Evolutionary conservation across 2,888 invertebrate genomes (phyloP).

Genomic region (Trichopria drosophilae): DNA sequence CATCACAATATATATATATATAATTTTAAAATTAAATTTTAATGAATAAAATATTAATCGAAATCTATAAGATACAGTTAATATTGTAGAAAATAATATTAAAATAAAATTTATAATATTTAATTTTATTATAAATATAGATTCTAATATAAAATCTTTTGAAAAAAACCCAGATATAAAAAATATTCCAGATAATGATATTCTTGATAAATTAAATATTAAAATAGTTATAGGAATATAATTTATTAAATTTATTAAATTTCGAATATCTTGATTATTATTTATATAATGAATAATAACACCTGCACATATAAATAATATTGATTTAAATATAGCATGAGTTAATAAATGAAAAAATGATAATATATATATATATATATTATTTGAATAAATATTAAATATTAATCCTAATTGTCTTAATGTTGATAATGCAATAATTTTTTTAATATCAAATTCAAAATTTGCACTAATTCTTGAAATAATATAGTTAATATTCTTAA

Average conservation of each 20-base stretch:
- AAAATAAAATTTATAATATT: slow-evolving; percentile 40
- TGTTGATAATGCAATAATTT: slow-evolving; percentile 78
- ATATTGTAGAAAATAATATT: slow-evolving; percentile 31
- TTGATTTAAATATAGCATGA: slow-evolving; percentile 77
- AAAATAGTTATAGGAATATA: slow-evolving; percentile 62
- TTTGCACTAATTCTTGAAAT: slow-evolving; percentile 65
- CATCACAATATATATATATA: too few relatives aligned
- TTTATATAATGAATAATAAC: slow-evolving; percentile 68
- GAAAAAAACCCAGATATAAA: slow-evolving; percentile 68
- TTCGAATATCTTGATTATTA: slow-evolving; percentile 71
- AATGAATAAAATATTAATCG: slow-evolving; percentile 43
- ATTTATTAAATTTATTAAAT: slow-evolving; percentile 61
- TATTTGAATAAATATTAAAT: slow-evolving; percentile 69
- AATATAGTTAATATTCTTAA: slow-evolving; percentile 63
- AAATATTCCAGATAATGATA: slow-evolving; percentile 67
- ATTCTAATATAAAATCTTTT: slow-evolving; percentile 57
- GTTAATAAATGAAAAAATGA: slow-evolving; percentile 74
- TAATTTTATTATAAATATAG: slow-evolving; percentile 43
- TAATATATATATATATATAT: slow-evolving; percentile 62
- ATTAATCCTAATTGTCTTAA: slow-evolving; percentile 76
- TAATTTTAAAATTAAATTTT: slow-evolving; percentile 11
- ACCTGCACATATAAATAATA: slow-evolving; percentile 74
- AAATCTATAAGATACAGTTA: slow-evolving; percentile 41
- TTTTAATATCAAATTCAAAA: slow-evolving; percentile 73
- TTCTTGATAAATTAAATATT: slow-evolving; percentile 65